A percentile compares a stretch with the other conserved stretches of the same genome.
Evolutionary conservation across 1,140 invertebrate genomes (phyloP).

Genomic region (Hylyphantes graminicola): DNA sequence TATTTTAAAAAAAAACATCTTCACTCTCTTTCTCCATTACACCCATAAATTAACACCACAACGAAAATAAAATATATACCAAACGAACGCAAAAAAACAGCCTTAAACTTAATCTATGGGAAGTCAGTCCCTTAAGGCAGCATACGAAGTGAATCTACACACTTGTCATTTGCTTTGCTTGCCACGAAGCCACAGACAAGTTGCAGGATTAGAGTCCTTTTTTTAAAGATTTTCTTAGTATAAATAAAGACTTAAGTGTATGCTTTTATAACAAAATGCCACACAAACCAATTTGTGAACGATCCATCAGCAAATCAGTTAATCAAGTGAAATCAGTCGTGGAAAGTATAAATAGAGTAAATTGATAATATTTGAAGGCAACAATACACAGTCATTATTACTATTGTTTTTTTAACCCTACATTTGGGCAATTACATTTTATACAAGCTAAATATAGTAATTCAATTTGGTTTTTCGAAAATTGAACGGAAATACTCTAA

Average conservation of each 20-base stretch:
- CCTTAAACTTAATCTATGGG: neutral
- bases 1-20: neutral
- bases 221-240: no score
- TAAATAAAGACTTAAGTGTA: no score
- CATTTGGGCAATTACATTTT: no score
- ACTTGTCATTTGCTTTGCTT: slow-evolving; percentile 39
- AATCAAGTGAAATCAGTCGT: neutral
- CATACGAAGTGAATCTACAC: neutral
- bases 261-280: neutral
- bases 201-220: neutral
- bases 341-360: slow-evolving; percentile 20
- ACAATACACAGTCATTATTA: no score
- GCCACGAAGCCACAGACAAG: slow-evolving; percentile 6
- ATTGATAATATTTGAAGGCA: slow-evolving; percentile 23
- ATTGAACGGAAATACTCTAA: no score
- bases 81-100: neutral
- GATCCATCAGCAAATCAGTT: slow-evolving; percentile 31
- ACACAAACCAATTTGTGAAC: slow-evolving; percentile 36
- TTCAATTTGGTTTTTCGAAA: no score
- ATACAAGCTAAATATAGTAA: no score
- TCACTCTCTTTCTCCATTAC: neutral
- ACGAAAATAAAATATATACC: neutral
- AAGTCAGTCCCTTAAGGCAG: neutral
- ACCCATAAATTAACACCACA: neutral
- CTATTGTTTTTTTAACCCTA: no score